phyloP scores from a whole-genome alignment of 2,113 vertebrate genomes.

The Beaufortia kweichowensis region DNA sequence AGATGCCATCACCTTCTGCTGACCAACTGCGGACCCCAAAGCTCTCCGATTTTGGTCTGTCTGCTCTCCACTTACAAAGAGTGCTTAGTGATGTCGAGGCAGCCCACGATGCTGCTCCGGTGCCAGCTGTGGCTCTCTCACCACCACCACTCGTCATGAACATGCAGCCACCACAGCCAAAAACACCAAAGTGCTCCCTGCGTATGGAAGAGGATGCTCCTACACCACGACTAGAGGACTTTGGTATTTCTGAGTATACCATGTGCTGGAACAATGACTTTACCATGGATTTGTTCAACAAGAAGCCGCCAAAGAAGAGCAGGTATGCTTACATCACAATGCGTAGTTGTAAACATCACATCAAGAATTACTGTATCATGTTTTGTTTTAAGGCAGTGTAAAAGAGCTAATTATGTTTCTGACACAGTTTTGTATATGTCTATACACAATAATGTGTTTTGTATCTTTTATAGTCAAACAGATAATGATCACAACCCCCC shows the following conservation, averaged over 20 bases:
- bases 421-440: background rate
- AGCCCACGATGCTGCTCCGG: conserved; percentile 33
- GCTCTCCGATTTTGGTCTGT: conserved; percentile 89
- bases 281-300: conserved; percentile 80
- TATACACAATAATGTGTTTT: background rate
- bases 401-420: too few species aligned
- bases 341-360: background rate
- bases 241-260: conserved; percentile 83
- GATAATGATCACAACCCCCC: background rate
- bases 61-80: conserved; percentile 74
- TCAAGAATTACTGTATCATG: background rate
- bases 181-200: conserved; percentile 81
- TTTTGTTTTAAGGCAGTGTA: too few species aligned
- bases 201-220: conserved; percentile 78
- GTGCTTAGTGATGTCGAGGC: conserved; percentile 48
- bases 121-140: conserved; percentile 60
- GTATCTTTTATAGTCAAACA: conserved; percentile 46
- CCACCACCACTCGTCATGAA: conserved; percentile 43
- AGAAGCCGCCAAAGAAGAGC: conserved; percentile 62
- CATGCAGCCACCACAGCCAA: conserved; percentile 49
- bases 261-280: conserved; percentile 88
- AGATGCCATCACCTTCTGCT: conserved; percentile 27
- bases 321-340: conserved; percentile 57
- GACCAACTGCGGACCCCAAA: conserved; percentile 72
- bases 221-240: conserved; percentile 82